Evolutionary conservation across 2,113 vertebrate genomes (phyloP).

Genomic region (Petaurus breviceps): DNA sequence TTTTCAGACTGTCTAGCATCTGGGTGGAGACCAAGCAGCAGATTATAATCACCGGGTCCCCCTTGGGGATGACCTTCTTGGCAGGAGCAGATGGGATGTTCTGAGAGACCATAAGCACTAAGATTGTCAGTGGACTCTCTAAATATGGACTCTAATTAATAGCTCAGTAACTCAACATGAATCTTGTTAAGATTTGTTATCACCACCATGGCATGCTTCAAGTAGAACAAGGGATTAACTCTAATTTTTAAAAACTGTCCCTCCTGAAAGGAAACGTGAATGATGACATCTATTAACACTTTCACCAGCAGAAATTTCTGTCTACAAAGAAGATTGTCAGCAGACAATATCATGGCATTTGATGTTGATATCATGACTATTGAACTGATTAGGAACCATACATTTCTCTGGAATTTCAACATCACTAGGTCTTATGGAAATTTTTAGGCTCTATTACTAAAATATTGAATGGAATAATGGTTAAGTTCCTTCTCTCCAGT

Average conservation of each 20-base stretch:
- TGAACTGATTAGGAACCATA: neutral
- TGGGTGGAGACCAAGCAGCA: neutral
- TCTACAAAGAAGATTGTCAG: neutral
- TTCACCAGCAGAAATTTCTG: neutral
- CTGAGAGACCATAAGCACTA: neutral
- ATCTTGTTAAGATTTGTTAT: neutral
- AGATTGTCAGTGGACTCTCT: neutral
- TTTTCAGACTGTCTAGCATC: neutral
- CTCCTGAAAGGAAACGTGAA: neutral
- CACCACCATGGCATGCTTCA: neutral
- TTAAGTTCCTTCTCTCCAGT: neutral
- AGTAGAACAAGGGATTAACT: neutral
- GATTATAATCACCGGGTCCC: neutral
- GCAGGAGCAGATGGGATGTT: neutral
- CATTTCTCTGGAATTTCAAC: neutral
- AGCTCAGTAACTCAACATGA: neutral
- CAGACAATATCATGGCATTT: neutral
- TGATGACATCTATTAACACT: neutral
- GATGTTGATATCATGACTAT: too few relatives aligned
- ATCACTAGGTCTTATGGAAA: neutral
- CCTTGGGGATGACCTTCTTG: neutral
- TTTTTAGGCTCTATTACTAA: neutral
- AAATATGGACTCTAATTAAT: neutral
- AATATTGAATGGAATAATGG: neutral
- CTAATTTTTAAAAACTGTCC: neutral